phyloP scores from a whole-genome alignment of 1,140 invertebrate species.

The Sinonovacula constricta region DNA sequence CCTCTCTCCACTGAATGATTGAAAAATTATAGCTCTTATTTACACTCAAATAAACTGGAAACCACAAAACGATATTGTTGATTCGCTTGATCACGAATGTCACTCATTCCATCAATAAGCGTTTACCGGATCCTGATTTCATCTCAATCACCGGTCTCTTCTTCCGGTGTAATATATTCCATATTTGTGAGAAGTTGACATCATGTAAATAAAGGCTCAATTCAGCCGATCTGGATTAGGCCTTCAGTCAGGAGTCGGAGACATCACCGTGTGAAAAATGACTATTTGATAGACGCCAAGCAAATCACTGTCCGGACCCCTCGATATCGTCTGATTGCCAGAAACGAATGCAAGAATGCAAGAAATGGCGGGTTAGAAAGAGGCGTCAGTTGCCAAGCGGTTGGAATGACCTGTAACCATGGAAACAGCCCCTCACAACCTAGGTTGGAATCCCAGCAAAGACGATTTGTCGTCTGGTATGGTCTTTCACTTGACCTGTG shows the following conservation, averaged over 20 bases:
- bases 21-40: slow-evolving; percentile 55
- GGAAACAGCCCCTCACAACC: no score
- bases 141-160: slow-evolving; percentile 27
- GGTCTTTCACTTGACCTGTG: no score
- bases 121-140: slow-evolving; percentile 31
- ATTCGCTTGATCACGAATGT: slow-evolving; percentile 40
- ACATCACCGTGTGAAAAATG: slow-evolving; percentile 17
- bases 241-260: slow-evolving; percentile 31
- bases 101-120: slow-evolving; percentile 51
- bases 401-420: no score
- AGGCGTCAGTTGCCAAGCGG: no score
- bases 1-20: slow-evolving; percentile 47
- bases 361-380: no score
- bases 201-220: slow-evolving; percentile 45
- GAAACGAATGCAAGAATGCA: no score
- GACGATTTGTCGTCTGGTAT: no score
- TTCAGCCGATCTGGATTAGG: slow-evolving; percentile 21
- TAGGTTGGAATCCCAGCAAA: no score
- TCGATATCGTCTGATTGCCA: no score
- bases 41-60: slow-evolving; percentile 53
- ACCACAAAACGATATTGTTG: slow-evolving; percentile 55
- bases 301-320: no score
- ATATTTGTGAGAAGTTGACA: slow-evolving; percentile 50
- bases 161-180: slow-evolving; percentile 49
- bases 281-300: slow-evolving; percentile 16